These are phyloP conservation scores for Natator depressus DNA, from an alignment of 2,113 vertebrate genomes.

Conservation along the genomic window DNA sequence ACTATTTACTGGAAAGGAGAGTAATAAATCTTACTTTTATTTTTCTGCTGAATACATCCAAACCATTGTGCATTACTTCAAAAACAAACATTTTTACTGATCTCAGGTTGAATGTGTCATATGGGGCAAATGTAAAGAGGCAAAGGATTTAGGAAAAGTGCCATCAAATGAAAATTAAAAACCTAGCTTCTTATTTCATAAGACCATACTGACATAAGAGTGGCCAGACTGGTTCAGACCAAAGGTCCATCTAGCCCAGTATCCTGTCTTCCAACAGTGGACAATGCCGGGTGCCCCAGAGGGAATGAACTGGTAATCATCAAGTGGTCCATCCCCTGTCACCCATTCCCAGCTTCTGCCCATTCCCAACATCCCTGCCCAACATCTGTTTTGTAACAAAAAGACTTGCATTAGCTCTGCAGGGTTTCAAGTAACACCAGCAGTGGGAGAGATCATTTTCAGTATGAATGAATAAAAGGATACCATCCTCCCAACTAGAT, in stretches of 20 bases:
- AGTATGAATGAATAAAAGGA: background rate
- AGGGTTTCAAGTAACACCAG: background rate
- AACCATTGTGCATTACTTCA: background rate
- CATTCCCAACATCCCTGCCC: too few species aligned
- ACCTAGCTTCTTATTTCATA: background rate
- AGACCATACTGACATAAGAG: too few species aligned
- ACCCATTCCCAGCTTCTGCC: too few species aligned
- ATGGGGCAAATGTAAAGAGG: background rate
- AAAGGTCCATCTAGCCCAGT: too few species aligned
- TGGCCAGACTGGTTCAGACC: too few species aligned
- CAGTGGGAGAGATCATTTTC: background rate
- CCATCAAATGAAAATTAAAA: background rate
- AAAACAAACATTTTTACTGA: background rate
- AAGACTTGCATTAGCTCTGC: background rate
- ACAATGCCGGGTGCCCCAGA: too few species aligned
- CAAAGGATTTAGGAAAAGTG: background rate
- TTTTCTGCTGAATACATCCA: background rate
- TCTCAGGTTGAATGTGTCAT: background rate
- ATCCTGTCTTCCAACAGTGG: too few species aligned
- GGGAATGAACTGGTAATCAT: too few species aligned
- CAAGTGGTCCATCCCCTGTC: too few species aligned
- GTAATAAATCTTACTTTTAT: background rate
- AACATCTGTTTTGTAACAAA: background rate
- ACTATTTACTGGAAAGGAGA: background rate
- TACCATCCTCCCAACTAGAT: background rate